Evolutionary conservation across 2,797 vertebrate genomes (phyloP), one percentile per base, ranked within the genome.

Genomic region (Euphonia xanthogaster): DNA sequence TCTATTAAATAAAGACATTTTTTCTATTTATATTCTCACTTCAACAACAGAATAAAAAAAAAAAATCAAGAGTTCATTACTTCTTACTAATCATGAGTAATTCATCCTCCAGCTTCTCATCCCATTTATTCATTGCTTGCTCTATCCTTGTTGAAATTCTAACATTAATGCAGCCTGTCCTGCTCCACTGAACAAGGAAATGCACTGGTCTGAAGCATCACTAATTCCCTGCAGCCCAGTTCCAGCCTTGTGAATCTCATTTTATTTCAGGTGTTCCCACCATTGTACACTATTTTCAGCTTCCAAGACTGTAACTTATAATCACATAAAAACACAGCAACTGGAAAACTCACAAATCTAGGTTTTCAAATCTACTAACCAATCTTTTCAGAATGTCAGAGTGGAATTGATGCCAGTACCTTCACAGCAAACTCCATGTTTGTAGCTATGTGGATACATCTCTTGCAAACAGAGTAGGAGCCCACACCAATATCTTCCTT

Each of bases 401-500:
- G n/a, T 16, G 16, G 20, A 73, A 50, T 47, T 51, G 24, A 44
- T 44, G 84, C 24, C 12, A 42, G 57, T 97, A 99, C 99, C 99
- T 99, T 99, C 68, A 99, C 99, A 94, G 99, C 99, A 96, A 99
- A 99, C 97, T 99, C 99, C 98, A 99, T 98, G 74, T 98, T 98
- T 53, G 99, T 98, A 97, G 98, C 97, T 97, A 98, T 93, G 97
- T 99, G 99, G 81, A 99, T 95, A 75, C 99, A 99, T 63, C 99
- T 98, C 96, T 99, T 99, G 97, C 99, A 99, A 82, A 99, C 99
- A 7, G 99, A 99, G 95, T 99, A 99, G 40, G 99, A 99, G 16
- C 99, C 99, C 55, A 99, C 98, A 24, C 99, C 99, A 14, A 99
- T 99, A 98, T 99, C 99, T 96, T 99, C 99, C 96, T 99, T 99